Conservation (phyloP, 2,113 vertebrate genomes). For the Trichechus manatus region DNA sequence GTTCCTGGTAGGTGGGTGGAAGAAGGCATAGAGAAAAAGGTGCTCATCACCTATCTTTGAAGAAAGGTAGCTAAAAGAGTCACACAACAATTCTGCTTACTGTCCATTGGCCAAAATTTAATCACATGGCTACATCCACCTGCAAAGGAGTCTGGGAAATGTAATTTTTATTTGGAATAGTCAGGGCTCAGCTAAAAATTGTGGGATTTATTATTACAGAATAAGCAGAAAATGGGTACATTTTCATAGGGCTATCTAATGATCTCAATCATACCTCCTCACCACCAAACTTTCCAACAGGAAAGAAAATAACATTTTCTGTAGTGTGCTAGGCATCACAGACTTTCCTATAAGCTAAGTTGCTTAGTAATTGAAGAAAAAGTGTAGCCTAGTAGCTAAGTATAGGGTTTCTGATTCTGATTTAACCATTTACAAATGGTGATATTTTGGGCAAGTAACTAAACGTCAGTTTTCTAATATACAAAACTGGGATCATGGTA, state of each 20-base stretch:
- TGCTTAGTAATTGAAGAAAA: not conserved
- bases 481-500: not conserved
- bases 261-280: not conserved
- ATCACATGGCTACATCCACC: not conserved
- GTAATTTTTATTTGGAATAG: not conserved
- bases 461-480: not conserved
- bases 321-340: not conserved
- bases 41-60: not conserved
- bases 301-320: slow-evolving; percentile 29
- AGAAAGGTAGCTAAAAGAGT: not conserved
- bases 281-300: not conserved
- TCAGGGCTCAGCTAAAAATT: not conserved
- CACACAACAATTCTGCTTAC: not conserved
- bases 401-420: not conserved
- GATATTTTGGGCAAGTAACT: not conserved
- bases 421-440: not conserved
- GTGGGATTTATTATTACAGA: not conserved
- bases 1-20: not conserved
- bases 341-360: not conserved
- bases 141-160: not conserved
- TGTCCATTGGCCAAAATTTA: not conserved
- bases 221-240: not conserved
- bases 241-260: not conserved
- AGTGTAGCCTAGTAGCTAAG: not conserved
- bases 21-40: not conserved